Evolutionary conservation across 1,140 invertebrate species (phyloP), one percentile per base, ranked within the genome.

Genomic region (Hetaerina americana): DNA sequence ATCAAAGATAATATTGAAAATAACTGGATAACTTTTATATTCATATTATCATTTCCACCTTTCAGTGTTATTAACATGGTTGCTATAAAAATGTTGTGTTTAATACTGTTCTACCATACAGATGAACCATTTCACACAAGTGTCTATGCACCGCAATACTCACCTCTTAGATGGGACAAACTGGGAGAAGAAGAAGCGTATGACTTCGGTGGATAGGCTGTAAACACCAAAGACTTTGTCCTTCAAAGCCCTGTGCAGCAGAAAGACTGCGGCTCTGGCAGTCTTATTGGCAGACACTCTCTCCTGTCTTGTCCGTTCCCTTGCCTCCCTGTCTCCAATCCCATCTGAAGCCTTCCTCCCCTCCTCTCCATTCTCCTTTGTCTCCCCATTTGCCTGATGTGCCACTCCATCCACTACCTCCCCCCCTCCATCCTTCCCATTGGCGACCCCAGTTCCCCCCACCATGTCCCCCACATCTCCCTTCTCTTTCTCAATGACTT

Each of bases 151-250:
- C n/a, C n/a, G n/a, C n/a, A n/a, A n/a, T n/a, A n/a, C 77, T 79
- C 78, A 91, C 90, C 89, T 90, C 29, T 76, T 71, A 71, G 89
- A 87, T 0, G 87, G 86, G 18, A 92, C 87, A 77, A 92, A 94
- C 75, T 92, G 89, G 0, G 88, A 85, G 75, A 94, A 93, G 76
- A 93, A 87, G 66, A 90, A 85, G 70, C 89, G 83, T 5, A 92
- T 90, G 0, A 92, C 85, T 79, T 93, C 89, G 12, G 92, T 90
- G 0, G 92, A 89, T 75, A 91, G 83, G 76, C 87, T 91, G 76
- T 92, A 93, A 0, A 94, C 91, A 5, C 90, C 91, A 78, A 91
- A 92, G 0, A 95, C 92, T 78, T 93, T 93, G 78, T 95, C 92
- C 27, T 90, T 83, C 1, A 95, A 81, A 0, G 90, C 87, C 69